Evolutionary conservation across 1,140 invertebrate genomes (phyloP), one percentile per base, ranked within the genome.

Genomic region (Neocloeon triangulifer): DNA sequence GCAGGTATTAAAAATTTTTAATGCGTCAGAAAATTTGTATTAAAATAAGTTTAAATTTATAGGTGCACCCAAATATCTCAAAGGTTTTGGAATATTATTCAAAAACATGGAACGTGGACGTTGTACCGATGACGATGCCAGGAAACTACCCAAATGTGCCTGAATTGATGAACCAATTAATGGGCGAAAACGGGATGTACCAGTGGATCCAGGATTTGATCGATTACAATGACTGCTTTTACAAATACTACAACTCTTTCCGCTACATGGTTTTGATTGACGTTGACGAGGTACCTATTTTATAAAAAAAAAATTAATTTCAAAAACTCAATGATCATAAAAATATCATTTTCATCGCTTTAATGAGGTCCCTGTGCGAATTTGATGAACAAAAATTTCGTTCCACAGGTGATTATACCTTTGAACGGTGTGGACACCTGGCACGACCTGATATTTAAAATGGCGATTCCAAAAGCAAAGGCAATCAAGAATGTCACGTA

Each of bases 341-440:
- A n/a, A n/a, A n/a, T n/a, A n/a, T n/a, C n/a, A n/a, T n/a, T n/a
- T n/a, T n/a, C n/a, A n/a, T n/a, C n/a, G n/a, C n/a, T n/a, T n/a
- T n/a, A n/a, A n/a, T n/a, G n/a, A n/a, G n/a, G n/a, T n/a, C n/a
- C n/a, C n/a, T n/a, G n/a, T n/a, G n/a, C n/a, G n/a, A n/a, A n/a
- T n/a, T n/a, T n/a, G n/a, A n/a, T n/a, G n/a, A n/a, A n/a, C n/a
- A n/a, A n/a, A n/a, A n/a, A n/a, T n/a, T n/a, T n/a, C n/a, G n/a
- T n/a, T n/a, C n/a, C n/a, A n/a, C n/a, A n/a, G n/a, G n/a, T n/a
- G 22, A 91, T 94, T 37, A 86, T 94, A 71, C 88, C 88, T 88
- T 13, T 64, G 73, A 37, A 66, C 72, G 28, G 46, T 52, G 1
- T n/a, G n/a, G n/a, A n/a, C 4, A 53, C 44, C 9, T 63, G 61